Base-by-base conservation (phyloP, 1,140 invertebrate species). In the Colletes gigas region DNA sequence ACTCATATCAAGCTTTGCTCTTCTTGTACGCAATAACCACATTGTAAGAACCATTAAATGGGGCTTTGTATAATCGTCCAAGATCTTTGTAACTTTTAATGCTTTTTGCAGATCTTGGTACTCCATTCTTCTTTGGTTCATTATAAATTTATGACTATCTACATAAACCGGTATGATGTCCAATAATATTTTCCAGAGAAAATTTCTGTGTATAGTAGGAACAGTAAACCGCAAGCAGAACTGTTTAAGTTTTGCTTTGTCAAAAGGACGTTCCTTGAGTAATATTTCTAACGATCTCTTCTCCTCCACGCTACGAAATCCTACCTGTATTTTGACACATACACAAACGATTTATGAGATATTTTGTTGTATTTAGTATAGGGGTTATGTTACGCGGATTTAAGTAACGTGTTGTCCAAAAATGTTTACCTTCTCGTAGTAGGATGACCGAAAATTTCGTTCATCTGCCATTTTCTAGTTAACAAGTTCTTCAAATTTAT, bases 251-350 rank as follows among this genome's bases (percentile, higher is more conserved):
- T 98, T 98, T 8, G 94, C 94, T 88, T 95, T 95, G 90, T 98
- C 97, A 86, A 97, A 94, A 15, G 97, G 96, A 90, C 96, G 96
- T 83, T 98, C 98, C 90, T 98, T 97, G 76, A 98, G 93, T 8
- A 99, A 93, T 90, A 98, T 98, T 94, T 98, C 97, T n/a, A 98
- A 92, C 0, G 97, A 98, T 92, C 97, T 98, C 91, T 98, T 98
- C 91, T 98, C 98, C 92, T 98, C 98, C 0, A 98, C 97, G 84
- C 97, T 97, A 71, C 96, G 95, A 93, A 97, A 98, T 70, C 97
- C 98, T 62, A 98, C 97, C 94, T 95, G 41, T 81, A 77, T 65
- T 68, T 76, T 67, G 65, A 21, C 0, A 41, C 14, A 52, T 12
- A 66, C 39, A 19, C 62, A 3, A n/a, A 30, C 30, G 5, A 30